Percentiles rank a stretch among this genome's conserved stretches.
phyloP scores from a whole-genome alignment of 2,888 invertebrate species.

The Cephonodes hylas region DNA sequence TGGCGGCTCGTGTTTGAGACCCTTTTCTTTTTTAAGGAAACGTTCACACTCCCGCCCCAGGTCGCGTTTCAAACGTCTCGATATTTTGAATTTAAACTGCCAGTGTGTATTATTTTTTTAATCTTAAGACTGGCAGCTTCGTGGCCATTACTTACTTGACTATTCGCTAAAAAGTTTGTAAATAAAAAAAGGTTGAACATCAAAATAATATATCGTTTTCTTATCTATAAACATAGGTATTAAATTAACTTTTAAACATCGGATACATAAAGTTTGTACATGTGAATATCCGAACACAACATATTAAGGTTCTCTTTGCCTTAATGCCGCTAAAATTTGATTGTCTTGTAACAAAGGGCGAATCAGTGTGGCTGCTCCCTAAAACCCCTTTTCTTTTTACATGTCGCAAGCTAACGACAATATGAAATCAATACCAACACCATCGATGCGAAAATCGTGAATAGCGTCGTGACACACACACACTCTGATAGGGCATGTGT shows the following conservation, averaged over 20 bases:
- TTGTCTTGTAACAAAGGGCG: background rate
- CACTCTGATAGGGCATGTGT: conserved; percentile 27
- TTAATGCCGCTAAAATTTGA: no score
- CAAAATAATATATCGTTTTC: no score
- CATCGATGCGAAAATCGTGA: conserved; percentile 80
- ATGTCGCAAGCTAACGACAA: conserved; percentile 79
- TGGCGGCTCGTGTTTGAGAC: conserved; percentile 75
- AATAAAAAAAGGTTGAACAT: no score
- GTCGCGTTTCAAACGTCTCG: background rate
- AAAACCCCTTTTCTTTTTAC: conserved; percentile 78
- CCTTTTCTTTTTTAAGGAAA: conserved; percentile 67
- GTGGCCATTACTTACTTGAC: no score
- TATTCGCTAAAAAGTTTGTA: no score
- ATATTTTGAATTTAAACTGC: background rate
- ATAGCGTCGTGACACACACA: conserved; percentile 64
- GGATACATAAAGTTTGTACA: no score
- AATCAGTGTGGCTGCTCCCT: conserved; percentile 51
- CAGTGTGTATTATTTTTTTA: background rate
- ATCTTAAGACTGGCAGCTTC: no score
- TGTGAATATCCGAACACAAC: no score
- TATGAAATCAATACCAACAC: conserved; percentile 81
- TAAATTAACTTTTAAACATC: no score
- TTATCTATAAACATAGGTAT: no score
- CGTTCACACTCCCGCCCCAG: conserved; percentile 43
- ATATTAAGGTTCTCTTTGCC: no score